Evolutionary conservation across 2,888 invertebrate species (phyloP), one percentile per base, ranked within the genome.

Genomic region (Lithophane socia): DNA sequence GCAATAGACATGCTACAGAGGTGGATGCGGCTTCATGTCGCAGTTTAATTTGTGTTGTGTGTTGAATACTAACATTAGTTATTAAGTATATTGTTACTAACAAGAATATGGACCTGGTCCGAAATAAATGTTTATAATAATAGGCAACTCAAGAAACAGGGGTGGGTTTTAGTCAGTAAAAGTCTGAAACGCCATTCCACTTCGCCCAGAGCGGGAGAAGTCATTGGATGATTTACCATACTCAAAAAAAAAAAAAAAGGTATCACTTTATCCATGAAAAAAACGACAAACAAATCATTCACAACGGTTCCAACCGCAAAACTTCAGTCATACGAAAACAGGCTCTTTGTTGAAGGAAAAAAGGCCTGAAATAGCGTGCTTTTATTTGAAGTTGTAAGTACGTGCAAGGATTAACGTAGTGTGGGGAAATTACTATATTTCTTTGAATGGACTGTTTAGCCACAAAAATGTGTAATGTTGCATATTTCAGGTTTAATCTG

Each of bases 401-500:
- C 82, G 81, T 81, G 81, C 82, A 13, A 60, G 54, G 56, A 77
- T 47, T 42, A 70, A 76, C 74, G 77, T 82, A 78, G 75, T 79
- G 70, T 67, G 13, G 65, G 83, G 77, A 86, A 88, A 80, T 80
- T 70, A 75, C 72, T 75, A 74, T 76, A 81, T 79, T 80, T 21
- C 16, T 56, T 56, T 10, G 18, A 18, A 56, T 37, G n/a, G 16
- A 18, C 9, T 12, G 3, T 2, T 13, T 49, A 29, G n/a, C 56
- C 67, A 63, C 63, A 82, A 60, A 18, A 52, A 78, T 47, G 18
- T 65, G 8, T 42, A 24, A 60, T 18, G 10, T 56, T 63, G 9
- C n/a, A 29, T 71, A 71, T 42, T 58, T 74, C 16, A 65, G 52
- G 24, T 37, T 52, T 73, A 58, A 21, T 42, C 7, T 52, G 21